phyloP scores from a whole-genome alignment of 2,888 invertebrate species.

The Phrixothrix hirtus region DNA sequence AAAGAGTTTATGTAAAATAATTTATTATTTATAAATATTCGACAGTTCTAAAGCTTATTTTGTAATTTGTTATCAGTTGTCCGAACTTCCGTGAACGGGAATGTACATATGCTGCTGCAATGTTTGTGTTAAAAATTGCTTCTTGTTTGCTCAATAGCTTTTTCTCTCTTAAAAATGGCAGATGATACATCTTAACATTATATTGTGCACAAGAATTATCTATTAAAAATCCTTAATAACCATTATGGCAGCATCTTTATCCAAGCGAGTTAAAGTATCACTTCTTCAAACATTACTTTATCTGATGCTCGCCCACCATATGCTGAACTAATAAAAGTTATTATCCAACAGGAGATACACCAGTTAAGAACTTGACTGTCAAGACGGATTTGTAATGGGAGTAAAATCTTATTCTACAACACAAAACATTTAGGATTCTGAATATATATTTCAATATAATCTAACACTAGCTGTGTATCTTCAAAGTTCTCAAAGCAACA shows the following conservation, averaged over 20 bases:
- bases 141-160: constrained; percentile 22
- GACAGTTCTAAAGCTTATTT: too few relatives aligned
- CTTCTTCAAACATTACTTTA: constrained; percentile 16
- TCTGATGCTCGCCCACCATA: constrained; percentile 14
- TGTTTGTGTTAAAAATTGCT: constrained; percentile 13
- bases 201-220: constrained; percentile 18
- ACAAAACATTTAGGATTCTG: too few relatives aligned
- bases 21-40: too few relatives aligned
- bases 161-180: constrained; percentile 27
- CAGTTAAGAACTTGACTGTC: constrained; percentile 17
- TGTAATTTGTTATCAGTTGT: too few relatives aligned
- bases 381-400: too few relatives aligned
- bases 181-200: constrained; percentile 20
- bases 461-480: background rate
- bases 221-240: constrained; percentile 28
- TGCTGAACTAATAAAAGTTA: constrained; percentile 7
- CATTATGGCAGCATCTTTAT: constrained; percentile 15
- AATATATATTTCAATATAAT: constrained; percentile 1
- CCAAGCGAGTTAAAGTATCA: constrained; percentile 8
- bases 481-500: background rate
- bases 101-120: constrained; percentile 30
- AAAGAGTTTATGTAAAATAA: too few relatives aligned
- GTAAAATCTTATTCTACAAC: too few relatives aligned
- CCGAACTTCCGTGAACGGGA: too few relatives aligned
- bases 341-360: constrained; percentile 16